Conservation (phyloP, 2,113 vertebrate species). For the Albula goreensis region DNA sequence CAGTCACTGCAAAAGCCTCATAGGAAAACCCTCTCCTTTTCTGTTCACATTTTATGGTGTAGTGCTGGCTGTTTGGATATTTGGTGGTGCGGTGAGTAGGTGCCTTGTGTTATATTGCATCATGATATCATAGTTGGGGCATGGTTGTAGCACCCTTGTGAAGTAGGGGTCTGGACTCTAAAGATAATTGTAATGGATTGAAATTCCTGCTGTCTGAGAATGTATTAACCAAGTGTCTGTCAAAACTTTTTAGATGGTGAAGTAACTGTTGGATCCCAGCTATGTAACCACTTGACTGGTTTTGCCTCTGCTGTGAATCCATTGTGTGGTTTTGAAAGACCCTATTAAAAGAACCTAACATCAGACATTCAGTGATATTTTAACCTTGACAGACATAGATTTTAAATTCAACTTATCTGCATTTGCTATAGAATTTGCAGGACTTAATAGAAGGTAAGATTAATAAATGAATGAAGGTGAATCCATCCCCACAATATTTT, state of each 20-base stretch:
- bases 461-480: neutral
- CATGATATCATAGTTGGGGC: neutral
- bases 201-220: neutral
- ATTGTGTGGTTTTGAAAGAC: too few species aligned
- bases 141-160: neutral
- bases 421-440: too few species aligned
- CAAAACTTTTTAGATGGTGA: neutral
- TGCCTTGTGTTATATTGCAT: neutral
- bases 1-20: too few species aligned
- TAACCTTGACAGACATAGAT: too few species aligned
- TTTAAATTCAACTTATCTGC: too few species aligned
- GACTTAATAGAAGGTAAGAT: neutral
- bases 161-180: neutral
- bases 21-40: neutral
- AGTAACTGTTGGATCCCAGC: neutral
- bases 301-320: neutral
- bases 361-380: too few species aligned
- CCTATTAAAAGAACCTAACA: too few species aligned
- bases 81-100: neutral
- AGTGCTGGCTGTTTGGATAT: neutral
- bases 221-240: neutral
- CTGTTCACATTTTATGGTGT: neutral
- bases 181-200: neutral
- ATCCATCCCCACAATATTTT: neutral
- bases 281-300: neutral